These are phyloP conservation scores for Acronicta leporina DNA, from an alignment of 2,888 invertebrate species.

Conservation along the genomic window DNA sequence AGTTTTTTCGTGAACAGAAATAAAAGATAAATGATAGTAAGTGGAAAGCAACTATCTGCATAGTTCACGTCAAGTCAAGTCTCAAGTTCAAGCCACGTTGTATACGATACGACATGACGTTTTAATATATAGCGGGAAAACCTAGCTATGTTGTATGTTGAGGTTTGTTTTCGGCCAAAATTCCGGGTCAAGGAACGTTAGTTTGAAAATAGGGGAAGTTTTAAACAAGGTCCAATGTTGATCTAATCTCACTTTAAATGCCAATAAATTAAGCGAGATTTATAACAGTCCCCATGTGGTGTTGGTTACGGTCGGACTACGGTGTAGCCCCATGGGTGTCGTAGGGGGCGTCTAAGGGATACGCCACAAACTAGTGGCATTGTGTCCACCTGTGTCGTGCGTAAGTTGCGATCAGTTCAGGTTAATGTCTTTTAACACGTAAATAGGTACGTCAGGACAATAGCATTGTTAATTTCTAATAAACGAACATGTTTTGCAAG, in stretches of 20 bases:
- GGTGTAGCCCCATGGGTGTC: conserved; percentile 44
- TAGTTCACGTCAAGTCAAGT: no score
- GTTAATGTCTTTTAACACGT: conserved; percentile 12
- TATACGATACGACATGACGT: no score
- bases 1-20: no score
- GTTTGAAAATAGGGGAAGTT: neutral
- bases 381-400: conserved; percentile 27
- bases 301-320: conserved; percentile 36
- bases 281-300: conserved; percentile 40
- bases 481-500: neutral
- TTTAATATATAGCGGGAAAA: no score
- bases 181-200: no score
- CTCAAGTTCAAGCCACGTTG: no score
- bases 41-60: no score
- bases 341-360: conserved; percentile 43
- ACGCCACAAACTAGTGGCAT: conserved; percentile 3
- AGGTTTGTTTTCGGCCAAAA: neutral
- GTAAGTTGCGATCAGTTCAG: conserved; percentile 19
- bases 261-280: conserved; percentile 50
- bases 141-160: no score
- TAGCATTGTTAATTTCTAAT: conserved; percentile 1
- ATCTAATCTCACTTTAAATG: conserved; percentile 32
- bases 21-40: no score
- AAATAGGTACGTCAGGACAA: neutral
- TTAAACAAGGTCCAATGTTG: conserved; percentile 9